Evolutionary conservation across 2,888 invertebrate genomes (phyloP).

Genomic region (Hydriomena furcata): DNA sequence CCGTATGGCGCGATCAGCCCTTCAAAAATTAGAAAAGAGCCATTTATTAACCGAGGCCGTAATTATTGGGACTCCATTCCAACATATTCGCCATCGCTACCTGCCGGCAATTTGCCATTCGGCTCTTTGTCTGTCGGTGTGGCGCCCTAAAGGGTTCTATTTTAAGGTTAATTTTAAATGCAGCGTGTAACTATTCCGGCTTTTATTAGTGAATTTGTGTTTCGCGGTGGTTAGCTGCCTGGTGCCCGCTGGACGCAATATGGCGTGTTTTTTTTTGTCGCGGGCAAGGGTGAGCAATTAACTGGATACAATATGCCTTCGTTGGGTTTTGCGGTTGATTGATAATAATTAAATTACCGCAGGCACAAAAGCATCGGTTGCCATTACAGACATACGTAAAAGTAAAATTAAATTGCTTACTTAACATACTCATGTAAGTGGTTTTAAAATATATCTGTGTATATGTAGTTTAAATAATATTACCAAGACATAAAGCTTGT

Average conservation of each 20-base stretch:
- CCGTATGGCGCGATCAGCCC: slow-evolving; percentile 80
- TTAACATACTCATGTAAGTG: no score
- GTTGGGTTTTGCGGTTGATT: slow-evolving; percentile 69
- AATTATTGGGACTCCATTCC: slow-evolving; percentile 77
- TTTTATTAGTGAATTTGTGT: slow-evolving; percentile 80
- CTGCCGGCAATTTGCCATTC: slow-evolving; percentile 82
- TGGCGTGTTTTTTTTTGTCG: slow-evolving; percentile 66
- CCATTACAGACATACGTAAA: slow-evolving; percentile 22
- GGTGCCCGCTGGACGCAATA: slow-evolving; percentile 74
- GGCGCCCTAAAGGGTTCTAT: slow-evolving; percentile 82
- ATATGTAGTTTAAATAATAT: no score
- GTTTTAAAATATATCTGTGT: no score
- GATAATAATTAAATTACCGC: slow-evolving; percentile 53
- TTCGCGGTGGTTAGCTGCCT: slow-evolving; percentile 78
- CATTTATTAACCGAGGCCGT: slow-evolving; percentile 81
- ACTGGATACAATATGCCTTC: slow-evolving; percentile 67
- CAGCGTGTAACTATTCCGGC: slow-evolving; percentile 79
- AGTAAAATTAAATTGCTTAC: no score
- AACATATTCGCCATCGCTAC: slow-evolving; percentile 82
- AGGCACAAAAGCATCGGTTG: slow-evolving; percentile 33
- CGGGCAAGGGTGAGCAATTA: slow-evolving; percentile 77
- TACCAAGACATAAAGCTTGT: no score
- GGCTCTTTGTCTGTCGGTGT: slow-evolving; percentile 81
- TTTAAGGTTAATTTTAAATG: slow-evolving; percentile 71
- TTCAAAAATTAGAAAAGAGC: slow-evolving; percentile 79